Conservation (phyloP, 2,797 vertebrate genomes). For the Sebastes hubbsi region DNA sequence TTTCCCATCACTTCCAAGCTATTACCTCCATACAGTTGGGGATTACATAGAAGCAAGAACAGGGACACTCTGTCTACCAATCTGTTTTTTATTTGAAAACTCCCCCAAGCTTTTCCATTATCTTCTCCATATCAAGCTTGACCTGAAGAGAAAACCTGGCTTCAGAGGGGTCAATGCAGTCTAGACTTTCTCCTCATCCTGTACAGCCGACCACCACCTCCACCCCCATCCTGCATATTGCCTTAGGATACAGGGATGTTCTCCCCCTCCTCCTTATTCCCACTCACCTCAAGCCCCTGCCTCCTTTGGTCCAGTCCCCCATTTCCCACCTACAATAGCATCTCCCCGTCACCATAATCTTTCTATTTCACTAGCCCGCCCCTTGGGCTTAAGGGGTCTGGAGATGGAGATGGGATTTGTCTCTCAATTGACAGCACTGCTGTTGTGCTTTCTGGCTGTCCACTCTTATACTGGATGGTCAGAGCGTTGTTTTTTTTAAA, state of each 20-base stretch:
- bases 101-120: conserved; percentile 93
- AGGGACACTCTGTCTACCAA: conserved; percentile 82
- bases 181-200: conserved; percentile 84
- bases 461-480: conserved; percentile 38
- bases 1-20: conserved; percentile 83
- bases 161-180: conserved; percentile 89
- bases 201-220: conserved; percentile 68
- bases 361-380: conserved; percentile 85
- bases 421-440: conserved; percentile 73
- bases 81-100: conserved; percentile 85
- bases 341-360: conserved; percentile 79
- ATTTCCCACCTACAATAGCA: conserved; percentile 79
- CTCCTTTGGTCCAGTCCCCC: conserved; percentile 66
- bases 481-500: conserved; percentile 2
- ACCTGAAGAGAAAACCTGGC: conserved; percentile 85
- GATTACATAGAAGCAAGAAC: conserved; percentile 76
- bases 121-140: conserved; percentile 85
- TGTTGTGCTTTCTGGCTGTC: conserved; percentile 72
- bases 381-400: conserved; percentile 77
- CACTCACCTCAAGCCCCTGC: conserved; percentile 60
- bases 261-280: conserved; percentile 41
- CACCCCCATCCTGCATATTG: conserved; percentile 74
- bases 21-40: conserved; percentile 83
- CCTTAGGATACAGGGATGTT: conserved; percentile 61
- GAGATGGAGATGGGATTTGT: conserved; percentile 78